Evolutionary conservation across 1,140 invertebrate species (phyloP).

Genomic region (Propsilocerus akamusi): DNA sequence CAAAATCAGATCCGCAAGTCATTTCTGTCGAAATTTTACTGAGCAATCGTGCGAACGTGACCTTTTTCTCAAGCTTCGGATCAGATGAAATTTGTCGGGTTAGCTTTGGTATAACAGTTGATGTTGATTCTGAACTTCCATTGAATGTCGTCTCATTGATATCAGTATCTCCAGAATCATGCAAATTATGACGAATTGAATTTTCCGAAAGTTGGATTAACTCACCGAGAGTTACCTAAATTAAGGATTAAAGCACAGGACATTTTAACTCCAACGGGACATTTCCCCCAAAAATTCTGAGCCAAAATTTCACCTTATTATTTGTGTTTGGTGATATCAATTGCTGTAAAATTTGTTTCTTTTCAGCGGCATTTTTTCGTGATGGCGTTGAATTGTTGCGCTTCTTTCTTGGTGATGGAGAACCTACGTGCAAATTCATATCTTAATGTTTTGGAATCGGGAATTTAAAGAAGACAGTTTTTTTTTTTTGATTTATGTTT

Average conservation of each 20-base stretch:
- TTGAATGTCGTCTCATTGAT: conserved; percentile 37
- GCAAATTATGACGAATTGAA: conserved; percentile 7
- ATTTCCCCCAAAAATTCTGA: conserved; percentile 7
- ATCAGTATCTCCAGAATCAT: conserved; percentile 15
- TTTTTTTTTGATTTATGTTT: neutral
- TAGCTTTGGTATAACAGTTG: neutral
- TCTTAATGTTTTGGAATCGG: neutral
- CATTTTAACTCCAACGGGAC: conserved; percentile 25
- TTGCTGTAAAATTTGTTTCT: conserved; percentile 54
- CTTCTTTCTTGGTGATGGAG: conserved; percentile 48
- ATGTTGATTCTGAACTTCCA: conserved; percentile 24
- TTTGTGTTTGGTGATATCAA: conserved; percentile 32
- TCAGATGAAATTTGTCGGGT: conserved; percentile 30
- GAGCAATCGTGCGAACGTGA: conserved; percentile 50
- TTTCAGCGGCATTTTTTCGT: conserved; percentile 46
- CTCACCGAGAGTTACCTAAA: conserved; percentile 40
- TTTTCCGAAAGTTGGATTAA: conserved; percentile 47
- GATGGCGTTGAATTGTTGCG: conserved; percentile 50
- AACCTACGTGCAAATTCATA: conserved; percentile 28
- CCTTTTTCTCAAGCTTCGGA: conserved; percentile 50
- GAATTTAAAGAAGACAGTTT: conserved; percentile 1
- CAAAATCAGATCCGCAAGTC: conserved; percentile 40
- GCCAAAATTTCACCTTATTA: neutral
- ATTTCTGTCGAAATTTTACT: conserved; percentile 54
- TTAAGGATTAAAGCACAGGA: conserved; percentile 10